Base-by-base conservation (phyloP, 2,113 vertebrate species). In the Phainopepla nitens region DNA sequence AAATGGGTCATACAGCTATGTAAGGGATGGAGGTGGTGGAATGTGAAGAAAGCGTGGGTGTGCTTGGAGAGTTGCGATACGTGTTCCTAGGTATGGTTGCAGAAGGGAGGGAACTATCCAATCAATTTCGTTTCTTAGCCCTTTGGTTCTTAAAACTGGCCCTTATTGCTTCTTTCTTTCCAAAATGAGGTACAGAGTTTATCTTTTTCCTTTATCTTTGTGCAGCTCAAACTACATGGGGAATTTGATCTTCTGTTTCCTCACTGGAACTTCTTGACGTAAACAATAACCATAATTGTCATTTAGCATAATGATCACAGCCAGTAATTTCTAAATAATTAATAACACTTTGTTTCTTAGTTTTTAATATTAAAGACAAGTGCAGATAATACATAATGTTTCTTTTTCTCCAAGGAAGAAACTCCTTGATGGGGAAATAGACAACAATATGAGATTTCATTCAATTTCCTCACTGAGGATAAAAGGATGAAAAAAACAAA, bases 311-410 rank as follows among this genome's bases (percentile, higher is more conserved):
- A 94, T 93, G 92, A 94, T 72, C 88, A 87, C 47, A 94, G 25
- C 60, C 88, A 94, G 53, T 84, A 76, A 89, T 93, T 89, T 94
- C 76, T 96, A 82, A 95, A 78, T 58, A 83, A 93, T 94, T 97
- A 93, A 82, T 87, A 87, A 90, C 27, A 87, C 4, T 78, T 76
- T 91, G 21, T 29, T 87, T 95, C 82, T 83, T 87, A 89, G 35
- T 25, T 81, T 93, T 87, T 89, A 88, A 90, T 94, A 78, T 89
- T 94, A 95, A 91, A 95, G 84, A 79, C 36, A 90, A 91, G 15
- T 69, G 61, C 60, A 92, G 19, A 66, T 29, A 54, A 15, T 31
- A 56, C 24, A 73, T 51, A 71, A 54, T 3, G 2, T 57, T 56
- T 12, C 11, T 24, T 69, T 85, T 54, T 47, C 39, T 76, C 24